Percentiles rank a stretch among this genome's conserved stretches.
Conservation (phyloP, 1,140 invertebrate genomes). For the Laupala kohalensis region DNA sequence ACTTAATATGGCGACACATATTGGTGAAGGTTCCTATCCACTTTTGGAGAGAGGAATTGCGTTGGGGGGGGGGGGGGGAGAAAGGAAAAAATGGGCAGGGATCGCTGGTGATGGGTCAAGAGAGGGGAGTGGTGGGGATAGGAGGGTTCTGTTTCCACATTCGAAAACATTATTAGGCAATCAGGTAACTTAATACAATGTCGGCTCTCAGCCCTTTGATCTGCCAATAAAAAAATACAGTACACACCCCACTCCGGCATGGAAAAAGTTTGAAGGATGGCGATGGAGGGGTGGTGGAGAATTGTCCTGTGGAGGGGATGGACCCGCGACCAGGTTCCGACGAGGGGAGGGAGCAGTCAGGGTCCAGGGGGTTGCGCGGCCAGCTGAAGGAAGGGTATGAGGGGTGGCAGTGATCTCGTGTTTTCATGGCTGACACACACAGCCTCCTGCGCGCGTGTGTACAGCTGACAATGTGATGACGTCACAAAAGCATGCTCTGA, state of each 20-base stretch:
- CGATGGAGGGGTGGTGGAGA: not conserved
- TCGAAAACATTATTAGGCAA: not conserved
- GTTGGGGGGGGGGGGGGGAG: not conserved
- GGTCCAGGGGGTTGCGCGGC: too few relatives aligned
- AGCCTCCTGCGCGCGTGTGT: not conserved
- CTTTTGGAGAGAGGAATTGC: not conserved
- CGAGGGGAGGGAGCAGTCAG: not conserved
- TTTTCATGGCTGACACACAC: not conserved
- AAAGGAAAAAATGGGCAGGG: too few relatives aligned
- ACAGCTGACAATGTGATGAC: not conserved
- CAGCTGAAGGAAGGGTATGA: too few relatives aligned
- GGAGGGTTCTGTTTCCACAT: not conserved
- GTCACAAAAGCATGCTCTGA: not conserved
- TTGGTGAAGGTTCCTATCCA: not conserved
- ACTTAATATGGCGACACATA: not conserved
- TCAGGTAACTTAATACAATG: not conserved
- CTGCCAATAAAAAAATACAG: not conserved
- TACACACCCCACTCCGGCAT: not conserved
- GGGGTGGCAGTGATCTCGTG: not conserved
- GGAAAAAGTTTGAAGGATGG: not conserved
- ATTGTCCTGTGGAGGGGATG: not conserved
- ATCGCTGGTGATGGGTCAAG: too few relatives aligned
- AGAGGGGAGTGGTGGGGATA: not conserved
- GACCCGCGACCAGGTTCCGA: too few relatives aligned
- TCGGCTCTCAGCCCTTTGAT: not conserved